These are phyloP conservation scores for Drosophila birchii DNA, from an alignment of 2,888 invertebrate species.

Conservation along the genomic window DNA sequence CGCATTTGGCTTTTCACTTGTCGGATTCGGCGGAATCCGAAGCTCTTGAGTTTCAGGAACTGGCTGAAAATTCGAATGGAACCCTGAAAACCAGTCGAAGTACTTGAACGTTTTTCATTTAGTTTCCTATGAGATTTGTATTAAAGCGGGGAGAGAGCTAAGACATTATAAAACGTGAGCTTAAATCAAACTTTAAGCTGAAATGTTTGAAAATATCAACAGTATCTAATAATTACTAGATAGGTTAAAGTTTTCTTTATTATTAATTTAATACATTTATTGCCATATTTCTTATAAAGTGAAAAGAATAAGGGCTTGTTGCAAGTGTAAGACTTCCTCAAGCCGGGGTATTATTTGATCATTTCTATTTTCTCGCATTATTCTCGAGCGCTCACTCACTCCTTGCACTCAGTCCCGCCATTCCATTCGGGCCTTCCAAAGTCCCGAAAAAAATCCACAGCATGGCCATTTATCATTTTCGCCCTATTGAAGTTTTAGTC, in stretches of 20 bases:
- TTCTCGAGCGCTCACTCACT: constrained; percentile 27
- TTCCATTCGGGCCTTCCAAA: neutral
- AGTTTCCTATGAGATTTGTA: neutral
- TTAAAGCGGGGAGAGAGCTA: neutral
- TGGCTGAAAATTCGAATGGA: neutral
- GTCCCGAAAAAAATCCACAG: constrained; percentile 60
- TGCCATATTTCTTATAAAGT: neutral
- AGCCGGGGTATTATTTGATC: constrained; percentile 56
- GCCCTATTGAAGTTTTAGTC: constrained; percentile 79
- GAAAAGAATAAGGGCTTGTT: neutral
- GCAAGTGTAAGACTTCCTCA: constrained; percentile 38
- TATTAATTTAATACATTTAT: neutral
- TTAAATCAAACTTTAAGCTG: neutral
- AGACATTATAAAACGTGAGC: neutral
- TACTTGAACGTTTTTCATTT: constrained; percentile 4
- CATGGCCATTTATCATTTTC: constrained; percentile 78
- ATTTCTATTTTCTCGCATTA: constrained; percentile 73
- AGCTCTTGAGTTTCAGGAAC: neutral
- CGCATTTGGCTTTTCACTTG: constrained; percentile 49
- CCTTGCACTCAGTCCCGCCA: neutral
- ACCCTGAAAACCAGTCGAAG: neutral
- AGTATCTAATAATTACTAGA: too few relatives aligned
- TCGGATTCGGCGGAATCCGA: constrained; percentile 21
- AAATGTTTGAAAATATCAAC: too few relatives aligned
- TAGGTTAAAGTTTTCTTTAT: neutral